phyloP scores from a whole-genome alignment of 2,888 invertebrate species.

The Pristionchus japonicus region DNA sequence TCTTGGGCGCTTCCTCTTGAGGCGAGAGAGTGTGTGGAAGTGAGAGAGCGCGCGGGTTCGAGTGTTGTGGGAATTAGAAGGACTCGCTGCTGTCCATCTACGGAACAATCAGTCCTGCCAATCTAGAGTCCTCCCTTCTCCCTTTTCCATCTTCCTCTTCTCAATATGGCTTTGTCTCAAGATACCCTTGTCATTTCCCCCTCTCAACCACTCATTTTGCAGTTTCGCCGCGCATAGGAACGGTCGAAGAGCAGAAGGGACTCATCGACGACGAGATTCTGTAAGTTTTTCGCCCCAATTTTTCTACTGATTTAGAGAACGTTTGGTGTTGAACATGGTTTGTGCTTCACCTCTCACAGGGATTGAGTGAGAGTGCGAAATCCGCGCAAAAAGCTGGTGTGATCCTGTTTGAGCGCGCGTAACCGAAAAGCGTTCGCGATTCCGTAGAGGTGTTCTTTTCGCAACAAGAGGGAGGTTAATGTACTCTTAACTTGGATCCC shows the following conservation, averaged over 20 bases:
- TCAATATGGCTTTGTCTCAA: slow-evolving; percentile 15
- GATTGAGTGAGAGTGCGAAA: neutral
- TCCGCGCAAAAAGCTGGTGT: neutral
- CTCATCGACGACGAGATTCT: slow-evolving; percentile 49
- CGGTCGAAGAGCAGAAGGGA: slow-evolving; percentile 39
- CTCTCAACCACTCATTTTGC: neutral
- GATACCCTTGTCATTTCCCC: neutral
- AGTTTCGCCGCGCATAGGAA: slow-evolving; percentile 33
- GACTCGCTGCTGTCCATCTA: neutral
- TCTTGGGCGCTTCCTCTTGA: neutral
- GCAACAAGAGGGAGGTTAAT: neutral
- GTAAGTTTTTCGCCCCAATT: neutral
- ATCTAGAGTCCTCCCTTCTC: neutral
- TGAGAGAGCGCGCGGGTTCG: neutral
- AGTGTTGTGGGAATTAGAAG: slow-evolving; percentile 31
- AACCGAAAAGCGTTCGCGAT: neutral
- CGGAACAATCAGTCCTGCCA: slow-evolving; percentile 39
- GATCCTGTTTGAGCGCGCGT: neutral
- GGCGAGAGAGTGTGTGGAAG: neutral
- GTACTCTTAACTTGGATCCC: neutral
- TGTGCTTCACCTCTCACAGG: neutral
- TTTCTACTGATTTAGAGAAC: neutral
- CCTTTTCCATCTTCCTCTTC: neutral
- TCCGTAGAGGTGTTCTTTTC: neutral
- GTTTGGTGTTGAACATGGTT: neutral